Base-by-base conservation (phyloP, 2,888 invertebrate genomes). In the Caenorhabditis sp. region DNA sequence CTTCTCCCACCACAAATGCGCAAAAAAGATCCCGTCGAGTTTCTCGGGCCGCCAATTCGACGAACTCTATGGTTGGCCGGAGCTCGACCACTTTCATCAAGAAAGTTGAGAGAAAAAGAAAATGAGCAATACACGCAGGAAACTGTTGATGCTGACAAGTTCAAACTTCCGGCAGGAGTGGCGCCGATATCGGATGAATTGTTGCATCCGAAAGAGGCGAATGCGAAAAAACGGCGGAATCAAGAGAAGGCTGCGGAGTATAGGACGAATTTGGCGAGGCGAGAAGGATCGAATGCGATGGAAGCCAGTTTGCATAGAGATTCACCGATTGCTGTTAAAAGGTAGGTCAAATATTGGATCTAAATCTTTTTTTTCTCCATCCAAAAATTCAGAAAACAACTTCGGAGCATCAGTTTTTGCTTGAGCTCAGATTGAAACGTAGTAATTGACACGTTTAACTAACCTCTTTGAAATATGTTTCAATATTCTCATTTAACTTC, bases 51-150 rank as follows among this genome's bases (percentile, higher is more conserved):
- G 0, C 38, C 65, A 0, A 49, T 70, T 12, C 64, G 70, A n/a
- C 63, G 60, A 52, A 65, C 70, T 7, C 59, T 70, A 14, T 58
- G 52, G 21, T 43, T 70, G 38, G 61, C 70, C 4, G 70, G 70
- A 1, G 70, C 70, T 5, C 23, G 70, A 43, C 21, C 38, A 26
- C 21, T 38, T 4, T 10, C 27, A 8, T 25, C 43, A n/a, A 21
- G 53, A 4, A 25, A 36, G 50, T 26, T 25, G 27, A 38, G 36
- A 1, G 21, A 49, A 7, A 20, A 49, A 14, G 57, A 31, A 26
- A 63, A 59, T 7, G 20, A 36, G 36, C 36, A 61, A 26, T 14
- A 14, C 23, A 58, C 23, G n/a, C 50, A 49, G 14, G 56, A 36
- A 23, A 27, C 36, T 23, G 50, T 50, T 10, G 53, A 67, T 36